Conservation (phyloP, 2,888 invertebrate species). For the Ganaspis brasiliensis region DNA sequence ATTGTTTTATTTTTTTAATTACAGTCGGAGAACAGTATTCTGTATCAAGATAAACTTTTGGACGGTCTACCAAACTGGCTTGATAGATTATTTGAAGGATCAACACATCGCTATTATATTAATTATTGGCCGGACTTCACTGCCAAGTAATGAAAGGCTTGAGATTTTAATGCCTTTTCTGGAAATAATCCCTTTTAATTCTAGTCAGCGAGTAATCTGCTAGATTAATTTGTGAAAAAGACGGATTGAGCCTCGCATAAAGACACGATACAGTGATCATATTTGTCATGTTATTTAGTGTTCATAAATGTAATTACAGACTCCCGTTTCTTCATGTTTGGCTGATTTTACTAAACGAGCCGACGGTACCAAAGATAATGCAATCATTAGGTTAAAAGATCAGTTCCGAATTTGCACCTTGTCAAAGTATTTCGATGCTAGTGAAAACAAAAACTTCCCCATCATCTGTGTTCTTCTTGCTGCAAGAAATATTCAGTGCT, state of each 20-base stretch:
- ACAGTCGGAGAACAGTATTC: constrained; percentile 81
- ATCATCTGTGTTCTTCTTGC: constrained; percentile 20
- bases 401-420: constrained; percentile 10
- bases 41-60: constrained; percentile 89
- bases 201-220: constrained; percentile 54
- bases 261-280: constrained; percentile 33
- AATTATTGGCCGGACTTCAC: constrained; percentile 99
- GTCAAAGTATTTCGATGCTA: constrained; percentile 9
- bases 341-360: constrained; percentile 13
- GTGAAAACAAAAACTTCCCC: constrained; percentile 13
- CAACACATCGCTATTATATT: constrained; percentile 96
- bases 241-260: constrained; percentile 36
- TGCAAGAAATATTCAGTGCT: constrained; percentile 33
- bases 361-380: not conserved
- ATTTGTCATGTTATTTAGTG: constrained; percentile 26
- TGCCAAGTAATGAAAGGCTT: constrained; percentile 84
- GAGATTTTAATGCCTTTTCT: constrained; percentile 36
- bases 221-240: constrained; percentile 21
- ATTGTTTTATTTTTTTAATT: constrained; percentile 54
- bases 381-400: not conserved
- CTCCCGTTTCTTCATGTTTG: constrained; percentile 24
- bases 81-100: constrained; percentile 97
- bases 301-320: constrained; percentile 36
- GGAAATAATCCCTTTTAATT: constrained; percentile 46
- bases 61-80: constrained; percentile 98